Evolutionary conservation across 1,140 invertebrate species (phyloP), one percentile per base, ranked within the genome.

Genomic region (Atta texana): DNA sequence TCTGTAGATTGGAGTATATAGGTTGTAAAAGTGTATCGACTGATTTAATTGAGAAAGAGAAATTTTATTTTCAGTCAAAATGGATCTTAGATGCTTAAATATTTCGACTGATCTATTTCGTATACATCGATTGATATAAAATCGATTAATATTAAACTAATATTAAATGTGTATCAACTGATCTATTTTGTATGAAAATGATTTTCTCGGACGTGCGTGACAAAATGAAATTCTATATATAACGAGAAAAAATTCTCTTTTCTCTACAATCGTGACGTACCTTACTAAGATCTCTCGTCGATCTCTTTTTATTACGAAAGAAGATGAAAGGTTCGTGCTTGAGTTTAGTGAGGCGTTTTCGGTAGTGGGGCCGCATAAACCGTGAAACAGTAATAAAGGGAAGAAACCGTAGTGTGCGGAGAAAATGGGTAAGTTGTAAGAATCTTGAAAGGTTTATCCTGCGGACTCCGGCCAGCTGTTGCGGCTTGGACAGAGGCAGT

Each of bases 391-490:
- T 63, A 66, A 87, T 85, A 85, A 90, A 90, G 66, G 75, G 68
- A 61, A 55, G 68, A 61, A 64, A 76, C 55, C 39, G 51, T 34
- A 34, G 57, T 44, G 57, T 44, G 77, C 31, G 21, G 24, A 16
- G 78, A 84, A 85, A 90, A 87, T 78, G 74, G 74, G 49, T 59
- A 75, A 81, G 61, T 87, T 85, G 88, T 28, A 72, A 64, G 55
- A 80, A 75, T 87, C 86, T 88, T 80, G 86, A 68, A 76, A 81
- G 89, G 80, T 87, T 85, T 90, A 90, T 88, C 80, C 88, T 63
- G 88, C 61, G 89, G 88, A 49, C 78, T 84, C 82, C 49, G 34
- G 64, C 10, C 89, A 74, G 86, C 88, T 88, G 80, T 85, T 90
- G 76, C 85, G 86, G 28, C 49, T 66, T 85, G 77, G 77, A 89